Conservation (phyloP, 1,140 invertebrate genomes). For the Sitodiplosis mosellana region DNA sequence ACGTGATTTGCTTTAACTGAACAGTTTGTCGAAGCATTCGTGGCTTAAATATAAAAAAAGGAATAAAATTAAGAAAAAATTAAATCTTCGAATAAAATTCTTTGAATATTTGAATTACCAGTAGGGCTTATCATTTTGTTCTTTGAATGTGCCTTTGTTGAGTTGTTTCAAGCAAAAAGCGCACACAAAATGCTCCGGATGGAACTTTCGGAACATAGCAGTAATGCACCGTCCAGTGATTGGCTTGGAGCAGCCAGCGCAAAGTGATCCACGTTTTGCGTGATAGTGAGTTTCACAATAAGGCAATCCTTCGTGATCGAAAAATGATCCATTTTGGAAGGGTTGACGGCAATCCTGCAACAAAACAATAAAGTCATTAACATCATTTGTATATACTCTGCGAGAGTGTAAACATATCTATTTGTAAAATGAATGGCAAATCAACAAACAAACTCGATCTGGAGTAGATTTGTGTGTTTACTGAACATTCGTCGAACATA, state of each 20-base stretch:
- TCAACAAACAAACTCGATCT: too few species aligned
- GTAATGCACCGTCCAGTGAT: constrained; percentile 95
- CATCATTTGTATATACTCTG: neutral
- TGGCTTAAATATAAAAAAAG: too few species aligned
- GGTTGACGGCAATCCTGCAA: constrained; percentile 79
- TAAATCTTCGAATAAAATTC: too few species aligned
- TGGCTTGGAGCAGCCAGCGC: constrained; percentile 92
- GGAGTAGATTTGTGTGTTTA: too few species aligned
- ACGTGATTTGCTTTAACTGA: constrained; percentile 41
- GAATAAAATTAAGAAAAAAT: too few species aligned
- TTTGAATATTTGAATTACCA: too few species aligned
- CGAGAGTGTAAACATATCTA: neutral
- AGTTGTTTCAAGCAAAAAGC: constrained; percentile 94
- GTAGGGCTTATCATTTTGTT: constrained; percentile 95
- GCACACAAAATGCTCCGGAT: constrained; percentile 91
- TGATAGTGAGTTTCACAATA: constrained; percentile 98
- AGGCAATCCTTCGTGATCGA: constrained; percentile 88
- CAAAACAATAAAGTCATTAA: neutral
- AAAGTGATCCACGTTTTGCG: constrained; percentile 86
- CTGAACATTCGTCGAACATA: too few species aligned
- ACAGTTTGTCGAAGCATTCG: constrained; percentile 91
- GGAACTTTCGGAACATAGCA: constrained; percentile 97
- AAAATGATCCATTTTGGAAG: constrained; percentile 86
- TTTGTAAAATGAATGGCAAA: neutral
- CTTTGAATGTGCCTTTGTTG: constrained; percentile 96